A percentile compares a stretch with the other conserved stretches of the same genome.
phyloP scores from a whole-genome alignment of 2,888 invertebrate genomes.

The Melieria omissa region DNA sequence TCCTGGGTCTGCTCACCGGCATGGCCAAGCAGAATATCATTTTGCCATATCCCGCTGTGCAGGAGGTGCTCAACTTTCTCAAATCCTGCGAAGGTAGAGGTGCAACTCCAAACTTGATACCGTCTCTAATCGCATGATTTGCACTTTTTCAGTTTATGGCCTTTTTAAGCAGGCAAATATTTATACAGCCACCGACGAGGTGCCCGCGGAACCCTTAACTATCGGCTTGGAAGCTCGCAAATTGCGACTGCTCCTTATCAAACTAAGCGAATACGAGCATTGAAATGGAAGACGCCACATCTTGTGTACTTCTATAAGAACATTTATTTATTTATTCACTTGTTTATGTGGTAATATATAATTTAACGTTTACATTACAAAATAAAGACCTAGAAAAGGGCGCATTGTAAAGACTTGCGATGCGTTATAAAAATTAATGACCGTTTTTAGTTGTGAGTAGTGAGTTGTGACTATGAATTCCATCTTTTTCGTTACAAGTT shows the following conservation, averaged over 20 bases:
- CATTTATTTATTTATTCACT: slow-evolving; percentile 22
- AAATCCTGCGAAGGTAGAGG: slow-evolving; percentile 82
- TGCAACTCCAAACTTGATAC: background rate
- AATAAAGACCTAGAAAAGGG: slow-evolving; percentile 16
- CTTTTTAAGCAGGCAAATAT: slow-evolving; percentile 64
- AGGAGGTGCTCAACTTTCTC: slow-evolving; percentile 85
- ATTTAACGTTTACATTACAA: slow-evolving; percentile 26
- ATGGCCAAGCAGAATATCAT: slow-evolving; percentile 87
- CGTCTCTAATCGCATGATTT: background rate
- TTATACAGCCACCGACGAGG: slow-evolving; percentile 58
- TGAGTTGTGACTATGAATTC: background rate
- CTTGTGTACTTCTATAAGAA: slow-evolving; percentile 20
- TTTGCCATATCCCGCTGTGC: slow-evolving; percentile 80
- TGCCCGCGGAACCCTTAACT: slow-evolving; percentile 60
- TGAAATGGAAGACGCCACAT: slow-evolving; percentile 10
- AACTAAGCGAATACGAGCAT: slow-evolving; percentile 64
- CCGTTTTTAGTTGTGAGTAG: background rate
- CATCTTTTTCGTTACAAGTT: background rate
- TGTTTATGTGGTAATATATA: slow-evolving; percentile 11
- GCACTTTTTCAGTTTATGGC: slow-evolving; percentile 56
- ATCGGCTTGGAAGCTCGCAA: slow-evolving; percentile 66
- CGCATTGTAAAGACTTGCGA: slow-evolving; percentile 17
- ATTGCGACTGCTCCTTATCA: slow-evolving; percentile 60
- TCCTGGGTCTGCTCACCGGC: slow-evolving; percentile 87
- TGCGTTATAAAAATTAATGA: slow-evolving; percentile 18